Evolutionary conservation across 2,797 vertebrate species (phyloP), one percentile per base, ranked within the genome.

Genomic region (Alfaro cultratus): DNA sequence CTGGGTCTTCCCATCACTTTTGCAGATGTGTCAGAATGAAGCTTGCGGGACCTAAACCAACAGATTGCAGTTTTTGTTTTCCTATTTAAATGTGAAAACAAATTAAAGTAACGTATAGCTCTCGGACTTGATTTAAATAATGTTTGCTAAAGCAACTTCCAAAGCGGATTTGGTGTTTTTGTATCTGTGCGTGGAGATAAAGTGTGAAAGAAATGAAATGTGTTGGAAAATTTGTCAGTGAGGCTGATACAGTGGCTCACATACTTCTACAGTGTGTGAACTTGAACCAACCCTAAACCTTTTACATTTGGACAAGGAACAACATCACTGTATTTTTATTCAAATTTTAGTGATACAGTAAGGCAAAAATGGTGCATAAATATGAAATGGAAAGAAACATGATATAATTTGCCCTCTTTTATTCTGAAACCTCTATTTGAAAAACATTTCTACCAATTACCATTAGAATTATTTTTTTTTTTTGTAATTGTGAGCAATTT

Each of bases 151-250:
- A 89, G 81, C 85, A 81, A 84, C 83, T 78, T 88, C 83, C 83
- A 36, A 77, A 88, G 78, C 90, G 91, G 85, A 91, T 93, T 90
- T 92, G 89, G 83, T 90, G 90, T 91, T 91, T 85, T 85, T 84
- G 82, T 91, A 83, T 80, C 81, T 62, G 49, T 81, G 78, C 89
- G 88, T 84, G 84, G 89, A 91, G 92, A 89, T 86, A 77, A 75
- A 85, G 86, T 80, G 82, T 77, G 73, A 86, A 84, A 80, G 45
- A 47, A 70, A 73, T 21, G 51, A 55, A 13, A 31, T 82, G 31
- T 80, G 64, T 81, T 81, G 83, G 73, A 86, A 76, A 83, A 74
- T 82, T 75, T 80, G 13, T 31, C 43, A 15, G 43, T 46, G 41
- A 68, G 21, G 64, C 18, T 36, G 18, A 21, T 21, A 64, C 11